Evolutionary conservation across 2,797 vertebrate genomes (phyloP), one percentile per base, ranked within the genome.

Genomic region (Propithecus perrieri): DNA sequence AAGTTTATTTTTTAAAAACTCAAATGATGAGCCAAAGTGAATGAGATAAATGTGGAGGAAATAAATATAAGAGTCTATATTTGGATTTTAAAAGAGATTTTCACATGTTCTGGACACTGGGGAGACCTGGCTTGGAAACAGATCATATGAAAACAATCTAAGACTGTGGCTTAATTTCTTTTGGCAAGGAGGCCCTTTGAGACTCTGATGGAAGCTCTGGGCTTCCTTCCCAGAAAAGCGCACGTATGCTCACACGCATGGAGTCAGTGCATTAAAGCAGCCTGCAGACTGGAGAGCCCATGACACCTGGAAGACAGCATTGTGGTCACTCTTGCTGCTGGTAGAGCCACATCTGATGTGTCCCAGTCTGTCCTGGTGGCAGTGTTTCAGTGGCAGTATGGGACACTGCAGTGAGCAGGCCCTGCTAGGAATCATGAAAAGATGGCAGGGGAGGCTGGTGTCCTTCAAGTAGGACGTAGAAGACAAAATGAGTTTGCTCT

Each of bases 181-280:
- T 41, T 28, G 48, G 55, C 55, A 50, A 48, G 53, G 81, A 80
- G 38, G 28, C 43, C 67, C 87, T 38, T 33, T 5, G 48, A 55
- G 35, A n/a, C 14, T 4, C 41, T 10, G 48, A 2, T 2, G 35
- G 63, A 4, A 5, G 46, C 30, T 30, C 65, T 0, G 1, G 46
- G 69, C 24, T 15, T 48, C 63, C 57, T 57, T 69, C 63, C 86
- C 72, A 38, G 92, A 12, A 35, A 53, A 46, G 74, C 0, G 24
- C 57, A 2, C 0, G 0, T 12, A 4, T 0, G n/a, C 71, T 2
- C 18, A 1, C 1, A 9, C 5, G 2, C 87, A 14, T 1, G 0
- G 43, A 26, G 5, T 38, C 50, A 30, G 24, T 50, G 72, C 28
- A 5, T 2, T 0, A 22, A 17, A 5, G 11, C 26, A 0, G 55